phyloP scores from a whole-genome alignment of 2,797 vertebrate genomes.

The Menidia menidia region DNA sequence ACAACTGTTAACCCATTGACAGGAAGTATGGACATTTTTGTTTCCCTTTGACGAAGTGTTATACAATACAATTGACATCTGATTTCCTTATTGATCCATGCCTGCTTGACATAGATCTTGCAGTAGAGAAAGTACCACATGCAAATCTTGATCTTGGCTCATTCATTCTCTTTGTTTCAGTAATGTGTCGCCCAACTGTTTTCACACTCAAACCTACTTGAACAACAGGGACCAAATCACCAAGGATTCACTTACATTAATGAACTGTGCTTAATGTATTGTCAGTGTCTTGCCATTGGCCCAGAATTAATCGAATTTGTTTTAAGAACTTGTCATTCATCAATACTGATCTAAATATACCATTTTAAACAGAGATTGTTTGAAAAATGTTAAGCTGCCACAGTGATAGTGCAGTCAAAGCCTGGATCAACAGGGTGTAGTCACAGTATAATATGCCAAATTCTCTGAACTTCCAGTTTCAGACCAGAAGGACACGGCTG shows the following conservation, averaged over 20 bases:
- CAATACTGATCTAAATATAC: constrained; percentile 7
- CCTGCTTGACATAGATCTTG: constrained; percentile 31
- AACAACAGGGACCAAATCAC: constrained; percentile 8
- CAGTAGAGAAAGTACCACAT: constrained; percentile 6
- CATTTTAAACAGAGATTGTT: neutral
- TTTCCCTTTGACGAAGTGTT: constrained; percentile 42
- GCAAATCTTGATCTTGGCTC: constrained; percentile 18
- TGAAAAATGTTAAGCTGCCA: neutral
- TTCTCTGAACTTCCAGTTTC: too few species aligned
- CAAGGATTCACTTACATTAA: constrained; percentile 2
- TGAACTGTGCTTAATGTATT: constrained; percentile 14
- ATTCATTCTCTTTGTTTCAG: neutral
- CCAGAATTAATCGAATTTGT: neutral
- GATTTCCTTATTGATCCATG: constrained; percentile 60
- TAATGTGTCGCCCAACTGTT: constrained; percentile 4
- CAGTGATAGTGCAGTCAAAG: neutral
- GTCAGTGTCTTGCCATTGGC: neutral
- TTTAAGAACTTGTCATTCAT: constrained; percentile 12
- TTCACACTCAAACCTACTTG: constrained; percentile 12
- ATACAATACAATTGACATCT: constrained; percentile 52
- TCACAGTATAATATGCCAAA: too few species aligned
- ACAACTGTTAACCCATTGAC: constrained; percentile 5
- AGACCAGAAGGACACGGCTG: too few species aligned
- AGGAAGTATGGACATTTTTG: constrained; percentile 32
- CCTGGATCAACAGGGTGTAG: too few species aligned